These are phyloP conservation scores for Leptothorax acervorum DNA, from an alignment of 2,888 invertebrate genomes.

Conservation along the genomic window DNA sequence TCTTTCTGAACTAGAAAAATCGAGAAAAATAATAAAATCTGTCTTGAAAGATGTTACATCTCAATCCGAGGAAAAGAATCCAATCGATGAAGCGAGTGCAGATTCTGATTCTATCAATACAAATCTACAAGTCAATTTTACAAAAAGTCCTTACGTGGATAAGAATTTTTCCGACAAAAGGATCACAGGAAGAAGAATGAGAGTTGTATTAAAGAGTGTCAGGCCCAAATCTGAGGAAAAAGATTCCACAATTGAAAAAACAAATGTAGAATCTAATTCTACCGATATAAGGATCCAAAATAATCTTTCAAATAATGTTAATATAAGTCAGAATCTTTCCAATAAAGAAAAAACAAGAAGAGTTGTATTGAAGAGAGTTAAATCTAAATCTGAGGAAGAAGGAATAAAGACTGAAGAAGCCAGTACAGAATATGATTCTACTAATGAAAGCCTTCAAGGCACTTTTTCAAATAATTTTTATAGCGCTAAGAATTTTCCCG, in stretches of 20 bases:
- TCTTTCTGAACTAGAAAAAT: not conserved
- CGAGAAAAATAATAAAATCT: slow-evolving; percentile 21
- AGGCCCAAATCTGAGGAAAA: not conserved
- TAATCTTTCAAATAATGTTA: not conserved
- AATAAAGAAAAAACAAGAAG: not conserved
- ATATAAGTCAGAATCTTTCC: not conserved
- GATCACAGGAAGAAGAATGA: not conserved
- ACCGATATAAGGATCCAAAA: not conserved
- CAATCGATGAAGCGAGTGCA: not conserved
- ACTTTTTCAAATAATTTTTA: slow-evolving; percentile 17
- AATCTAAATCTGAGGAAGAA: slow-evolving; percentile 6
- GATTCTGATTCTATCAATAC: not conserved
- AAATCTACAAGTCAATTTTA: not conserved
- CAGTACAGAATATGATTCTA: not conserved
- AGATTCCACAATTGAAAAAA: not conserved
- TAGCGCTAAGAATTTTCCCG: too few species aligned
- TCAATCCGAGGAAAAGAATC: not conserved
- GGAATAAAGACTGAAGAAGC: not conserved
- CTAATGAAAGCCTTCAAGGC: not conserved
- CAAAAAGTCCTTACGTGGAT: not conserved
- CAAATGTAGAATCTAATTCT: not conserved
- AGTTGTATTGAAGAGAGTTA: slow-evolving; percentile 14
- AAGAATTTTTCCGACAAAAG: not conserved
- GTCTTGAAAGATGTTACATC: slow-evolving; percentile 13
- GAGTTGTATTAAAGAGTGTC: slow-evolving; percentile 16